Percentiles rank a stretch among this genome's conserved stretches.
phyloP scores from a whole-genome alignment of 35 echinoderm and acorn worm genomes.

The Apostichopus parvimensis region DNA sequence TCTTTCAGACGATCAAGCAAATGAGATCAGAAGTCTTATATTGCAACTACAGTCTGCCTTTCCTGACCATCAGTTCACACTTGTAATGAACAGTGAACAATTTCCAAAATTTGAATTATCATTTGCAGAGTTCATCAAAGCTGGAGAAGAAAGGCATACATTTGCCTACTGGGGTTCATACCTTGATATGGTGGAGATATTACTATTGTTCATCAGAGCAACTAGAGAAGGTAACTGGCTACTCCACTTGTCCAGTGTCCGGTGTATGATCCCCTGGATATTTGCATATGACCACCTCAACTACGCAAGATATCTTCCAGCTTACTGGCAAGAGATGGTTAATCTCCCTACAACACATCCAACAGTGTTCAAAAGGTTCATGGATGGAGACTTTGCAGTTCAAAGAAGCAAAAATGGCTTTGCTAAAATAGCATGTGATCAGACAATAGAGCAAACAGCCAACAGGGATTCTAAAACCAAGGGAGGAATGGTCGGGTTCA shows the following conservation, averaged over 20 bases:
- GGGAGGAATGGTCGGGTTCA: slow-evolving; percentile 69
- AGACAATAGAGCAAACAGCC: slow-evolving; percentile 74
- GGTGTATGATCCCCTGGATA: slow-evolving; percentile 60
- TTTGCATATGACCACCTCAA: slow-evolving; percentile 78
- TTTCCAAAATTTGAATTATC: slow-evolving; percentile 24
- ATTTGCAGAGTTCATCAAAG: not conserved
- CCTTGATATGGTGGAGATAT: slow-evolving; percentile 47
- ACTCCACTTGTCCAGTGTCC: slow-evolving; percentile 48
- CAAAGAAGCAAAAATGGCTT: slow-evolving; percentile 61
- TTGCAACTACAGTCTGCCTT: not conserved
- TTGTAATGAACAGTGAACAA: slow-evolving; percentile 8
- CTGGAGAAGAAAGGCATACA: slow-evolving; percentile 19
- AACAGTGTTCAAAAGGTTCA: slow-evolving; percentile 28
- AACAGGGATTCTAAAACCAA: slow-evolving; percentile 74
- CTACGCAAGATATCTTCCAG: slow-evolving; percentile 66
- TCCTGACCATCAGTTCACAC: not conserved
- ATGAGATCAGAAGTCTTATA: not conserved
- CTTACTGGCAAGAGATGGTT: slow-evolving; percentile 83
- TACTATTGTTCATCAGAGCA: slow-evolving; percentile 55
- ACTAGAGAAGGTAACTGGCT: slow-evolving; percentile 69
- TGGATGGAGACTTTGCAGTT: slow-evolving; percentile 67
- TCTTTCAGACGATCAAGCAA: slow-evolving; percentile 17
- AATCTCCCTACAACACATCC: slow-evolving; percentile 59
- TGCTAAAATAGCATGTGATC: slow-evolving; percentile 69
- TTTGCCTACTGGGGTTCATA: slow-evolving; percentile 1